Conservation (phyloP, 2,888 invertebrate species). For the Drosophila setosimentum region DNA sequence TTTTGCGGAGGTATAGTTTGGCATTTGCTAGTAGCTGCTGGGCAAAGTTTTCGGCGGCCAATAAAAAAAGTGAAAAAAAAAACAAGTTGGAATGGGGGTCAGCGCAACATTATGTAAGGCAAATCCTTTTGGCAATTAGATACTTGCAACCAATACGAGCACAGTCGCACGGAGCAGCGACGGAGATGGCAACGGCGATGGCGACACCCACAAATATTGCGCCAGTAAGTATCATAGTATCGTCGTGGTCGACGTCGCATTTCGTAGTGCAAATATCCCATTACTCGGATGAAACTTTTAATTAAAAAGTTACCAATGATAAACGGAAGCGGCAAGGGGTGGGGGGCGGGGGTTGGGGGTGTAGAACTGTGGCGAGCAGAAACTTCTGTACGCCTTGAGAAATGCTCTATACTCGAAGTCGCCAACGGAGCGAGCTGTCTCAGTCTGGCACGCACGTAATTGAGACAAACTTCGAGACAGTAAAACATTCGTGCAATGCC, state of each 20-base stretch:
- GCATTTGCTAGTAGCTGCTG: conserved; percentile 37
- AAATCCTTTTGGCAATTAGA: conserved; percentile 79
- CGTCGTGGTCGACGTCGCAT: conserved; percentile 71
- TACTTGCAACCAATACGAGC: conserved; percentile 68
- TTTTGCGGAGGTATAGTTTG: conserved; percentile 61
- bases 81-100: conserved; percentile 36
- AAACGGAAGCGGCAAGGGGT: conserved; percentile 35
- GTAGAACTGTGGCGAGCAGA: conserved; percentile 28
- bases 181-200: conserved; percentile 9
- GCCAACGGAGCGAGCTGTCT: conserved; percentile 40
- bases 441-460: conserved; percentile 78
- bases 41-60: conserved; percentile 63
- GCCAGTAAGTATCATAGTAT: conserved; percentile 60
- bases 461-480: conserved; percentile 78
- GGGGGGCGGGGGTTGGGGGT: no score
- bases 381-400: conserved; percentile 43
- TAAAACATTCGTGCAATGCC: conserved; percentile 71
- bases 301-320: conserved; percentile 81
- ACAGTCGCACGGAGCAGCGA: conserved; percentile 34
- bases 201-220: conserved; percentile 74
- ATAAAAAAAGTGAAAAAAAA: conserved; percentile 40
- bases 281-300: conserved; percentile 81
- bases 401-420: conserved; percentile 49
- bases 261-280: conserved; percentile 78
- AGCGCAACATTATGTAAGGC: conserved; percentile 73